Conservation (phyloP, 2,113 vertebrate species). For the Lutjanus erythropterus region DNA sequence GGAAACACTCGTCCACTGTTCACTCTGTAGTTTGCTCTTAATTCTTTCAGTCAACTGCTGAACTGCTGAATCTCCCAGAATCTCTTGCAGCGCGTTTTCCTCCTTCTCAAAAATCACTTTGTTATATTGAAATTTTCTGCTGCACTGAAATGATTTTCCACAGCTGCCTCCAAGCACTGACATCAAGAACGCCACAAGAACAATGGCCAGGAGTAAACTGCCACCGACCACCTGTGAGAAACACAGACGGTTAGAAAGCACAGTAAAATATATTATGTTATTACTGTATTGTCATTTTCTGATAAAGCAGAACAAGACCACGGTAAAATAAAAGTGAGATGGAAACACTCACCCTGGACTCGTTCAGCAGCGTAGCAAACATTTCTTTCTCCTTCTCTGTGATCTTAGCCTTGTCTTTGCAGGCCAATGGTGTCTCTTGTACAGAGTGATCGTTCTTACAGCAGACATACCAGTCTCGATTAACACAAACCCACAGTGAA, state of each 20-base stretch:
- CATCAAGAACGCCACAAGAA: rapidly evolving
- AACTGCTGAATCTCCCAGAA: background rate
- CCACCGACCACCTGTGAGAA: no score
- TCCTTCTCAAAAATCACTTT: background rate
- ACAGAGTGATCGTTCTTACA: background rate
- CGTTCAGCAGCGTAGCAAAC: background rate
- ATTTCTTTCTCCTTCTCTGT: background rate
- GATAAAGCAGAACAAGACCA: no score
- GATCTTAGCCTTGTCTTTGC: background rate
- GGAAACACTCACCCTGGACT: slow-evolving; percentile 24
- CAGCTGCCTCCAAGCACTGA: no score
- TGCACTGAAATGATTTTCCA: no score
- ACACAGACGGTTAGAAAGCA: no score
- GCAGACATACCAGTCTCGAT: slow-evolving; percentile 33
- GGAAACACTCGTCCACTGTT: no score
- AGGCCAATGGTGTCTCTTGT: slow-evolving; percentile 1
- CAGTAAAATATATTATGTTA: no score
- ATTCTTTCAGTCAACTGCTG: rapidly evolving
- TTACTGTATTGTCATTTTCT: no score
- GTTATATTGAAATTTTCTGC: rapidly evolving
- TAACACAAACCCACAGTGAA: background rate
- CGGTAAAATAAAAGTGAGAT: no score
- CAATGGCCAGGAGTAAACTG: no score
- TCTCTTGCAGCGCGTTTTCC: rapidly evolving
- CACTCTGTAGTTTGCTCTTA: no score